phyloP scores from a whole-genome alignment of 2,888 invertebrate species.

The Tetragonisca angustula region DNA sequence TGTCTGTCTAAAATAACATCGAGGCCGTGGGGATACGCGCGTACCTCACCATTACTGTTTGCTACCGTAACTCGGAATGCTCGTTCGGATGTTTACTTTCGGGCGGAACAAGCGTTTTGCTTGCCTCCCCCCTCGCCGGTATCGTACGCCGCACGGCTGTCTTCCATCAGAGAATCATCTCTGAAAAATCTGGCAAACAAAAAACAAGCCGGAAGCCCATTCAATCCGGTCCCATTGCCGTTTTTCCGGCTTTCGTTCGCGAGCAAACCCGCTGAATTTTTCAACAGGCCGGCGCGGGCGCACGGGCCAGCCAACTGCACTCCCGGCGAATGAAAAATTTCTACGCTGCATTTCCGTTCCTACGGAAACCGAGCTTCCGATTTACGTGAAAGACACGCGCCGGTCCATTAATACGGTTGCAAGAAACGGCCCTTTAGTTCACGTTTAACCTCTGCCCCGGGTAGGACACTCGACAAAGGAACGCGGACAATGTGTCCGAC shows the following conservation, averaged over 20 bases:
- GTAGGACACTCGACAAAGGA: background rate
- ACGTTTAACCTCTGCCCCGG: background rate
- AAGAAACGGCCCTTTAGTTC: background rate
- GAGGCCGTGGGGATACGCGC: background rate
- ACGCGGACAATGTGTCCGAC: background rate
- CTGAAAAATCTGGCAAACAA: slow-evolving; percentile 28
- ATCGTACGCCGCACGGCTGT: slow-evolving; percentile 1
- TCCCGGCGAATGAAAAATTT: slow-evolving; percentile 35
- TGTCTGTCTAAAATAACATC: background rate
- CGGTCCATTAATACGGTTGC: background rate
- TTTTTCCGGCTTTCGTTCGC: slow-evolving; percentile 30
- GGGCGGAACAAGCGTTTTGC: slow-evolving; percentile 18
- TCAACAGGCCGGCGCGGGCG: slow-evolving; percentile 13
- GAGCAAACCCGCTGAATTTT: slow-evolving; percentile 38
- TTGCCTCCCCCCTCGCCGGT: no score
- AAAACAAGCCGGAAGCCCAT: slow-evolving; percentile 31
- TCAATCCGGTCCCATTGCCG: slow-evolving; percentile 27
- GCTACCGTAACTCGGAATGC: slow-evolving; percentile 1
- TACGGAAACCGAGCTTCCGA: background rate
- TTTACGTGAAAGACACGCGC: background rate
- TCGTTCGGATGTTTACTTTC: slow-evolving; percentile 17
- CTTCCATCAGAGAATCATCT: slow-evolving; percentile 29
- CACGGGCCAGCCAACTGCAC: background rate
- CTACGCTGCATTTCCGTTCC: slow-evolving; percentile 27
- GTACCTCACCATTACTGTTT: slow-evolving; percentile 5